Base-by-base conservation (phyloP, 2,888 invertebrate genomes). In the Dorcus hopei region DNA sequence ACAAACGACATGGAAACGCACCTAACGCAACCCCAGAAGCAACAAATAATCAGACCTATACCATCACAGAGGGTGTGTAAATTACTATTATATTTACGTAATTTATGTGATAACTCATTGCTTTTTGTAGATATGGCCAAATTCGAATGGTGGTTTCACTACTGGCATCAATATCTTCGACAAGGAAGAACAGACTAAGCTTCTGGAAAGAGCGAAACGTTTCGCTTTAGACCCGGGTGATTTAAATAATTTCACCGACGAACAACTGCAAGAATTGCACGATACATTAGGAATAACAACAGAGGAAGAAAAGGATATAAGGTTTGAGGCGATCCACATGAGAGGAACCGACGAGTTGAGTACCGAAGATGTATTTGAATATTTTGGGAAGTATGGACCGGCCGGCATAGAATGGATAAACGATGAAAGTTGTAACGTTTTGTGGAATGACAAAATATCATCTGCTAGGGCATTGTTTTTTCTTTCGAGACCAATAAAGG, bases 341-440 rank as follows among this genome's bases (percentile, higher is more conserved):
- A 80, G 86, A 72, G 93, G 93, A 50, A 85, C 89, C 1, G 84
- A 88, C 67, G 85, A 88, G 39, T 85, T 93, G 82, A 87, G 83
- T 66, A 89, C 91, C 3, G 85, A 87, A 72, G 91, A 93, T 74
- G 84, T 93, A 51, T 88, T 92, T 73, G 84, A 86, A 65, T 93
- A 92, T 77, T 88, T 93, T 72, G 83, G 85, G 73, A 87, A 88
- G 65, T 90, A 87, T 75, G 86, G 85, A 52, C 91, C 93, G n/a
- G 80, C 85, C 9, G 86, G 86, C 8, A 82, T 93, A 52, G 93
- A 93, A 78, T 92, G 91, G 91, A 85, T 93, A 58, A 88, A 89
- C 79, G 88, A 90, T 72, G 80, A 82, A 65, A 88, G 89, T 68
- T 93, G 93, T 87, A 88, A 87, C 74, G 82, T 87, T 2, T 80